Percentiles rank a stretch among this genome's conserved stretches.
These are phyloP conservation scores for Carterocephalus palaemon DNA, from an alignment of 2,888 invertebrate species.

Conservation along the genomic window DNA sequence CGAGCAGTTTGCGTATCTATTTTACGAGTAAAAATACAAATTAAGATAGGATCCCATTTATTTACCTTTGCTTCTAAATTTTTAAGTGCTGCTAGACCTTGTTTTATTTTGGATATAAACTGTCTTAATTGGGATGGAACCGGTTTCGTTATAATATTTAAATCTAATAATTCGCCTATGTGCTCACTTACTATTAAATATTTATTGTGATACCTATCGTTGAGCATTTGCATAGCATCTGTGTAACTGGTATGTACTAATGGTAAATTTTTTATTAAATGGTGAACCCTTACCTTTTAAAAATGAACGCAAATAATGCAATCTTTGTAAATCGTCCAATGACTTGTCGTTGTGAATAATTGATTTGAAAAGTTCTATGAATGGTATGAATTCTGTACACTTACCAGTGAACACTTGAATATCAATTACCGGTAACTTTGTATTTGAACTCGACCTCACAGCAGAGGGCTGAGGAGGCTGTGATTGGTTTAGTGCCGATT, in stretches of 20 bases:
- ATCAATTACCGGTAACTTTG: constrained; percentile 13
- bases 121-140: constrained; percentile 12
- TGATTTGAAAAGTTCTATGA: constrained; percentile 23
- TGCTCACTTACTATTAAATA: constrained; percentile 22
- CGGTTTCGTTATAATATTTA: constrained; percentile 9
- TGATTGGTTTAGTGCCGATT: no score
- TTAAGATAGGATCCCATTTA: constrained; percentile 26
- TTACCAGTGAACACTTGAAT: constrained; percentile 24
- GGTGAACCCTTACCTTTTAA: constrained; percentile 21
- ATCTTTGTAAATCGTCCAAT: constrained; percentile 20
- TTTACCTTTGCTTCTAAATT: constrained; percentile 13
- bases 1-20: constrained; percentile 24
- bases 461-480: no score
- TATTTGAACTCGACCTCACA: no score
- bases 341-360: constrained; percentile 18
- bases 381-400: constrained; percentile 24
- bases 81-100: constrained; percentile 25
- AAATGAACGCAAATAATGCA: constrained; percentile 24
- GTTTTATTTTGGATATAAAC: constrained; percentile 24
- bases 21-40: constrained; percentile 28
- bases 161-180: constrained; percentile 17
- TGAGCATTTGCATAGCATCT: constrained; percentile 16
- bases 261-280: constrained; percentile 29
- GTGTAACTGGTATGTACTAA: constrained; percentile 21
- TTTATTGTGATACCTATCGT: constrained; percentile 25